Evolutionary conservation across 2,888 invertebrate genomes (phyloP).

Genomic region (Protonemura montana): DNA sequence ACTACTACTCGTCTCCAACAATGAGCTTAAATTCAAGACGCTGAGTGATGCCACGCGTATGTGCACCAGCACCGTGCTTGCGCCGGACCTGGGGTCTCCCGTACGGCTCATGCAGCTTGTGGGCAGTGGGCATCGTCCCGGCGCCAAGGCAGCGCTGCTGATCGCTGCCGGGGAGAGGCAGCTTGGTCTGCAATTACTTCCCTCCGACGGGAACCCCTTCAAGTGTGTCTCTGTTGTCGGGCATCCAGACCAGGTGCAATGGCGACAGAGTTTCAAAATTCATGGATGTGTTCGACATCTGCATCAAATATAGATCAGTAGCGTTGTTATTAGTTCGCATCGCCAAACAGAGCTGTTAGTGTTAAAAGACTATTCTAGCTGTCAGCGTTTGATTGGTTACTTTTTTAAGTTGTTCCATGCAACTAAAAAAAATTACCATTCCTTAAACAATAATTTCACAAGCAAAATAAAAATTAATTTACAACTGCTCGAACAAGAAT

Average conservation of each 20-base stretch:
- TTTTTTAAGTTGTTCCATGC: too few relatives aligned
- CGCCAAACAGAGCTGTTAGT: too few relatives aligned
- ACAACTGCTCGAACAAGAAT: too few relatives aligned
- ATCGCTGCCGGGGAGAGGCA: conserved; percentile 70
- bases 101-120: conserved; percentile 61
- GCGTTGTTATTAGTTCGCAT: too few relatives aligned
- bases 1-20: conserved; percentile 68
- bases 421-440: too few relatives aligned
- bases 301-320: too few relatives aligned
- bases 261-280: too few relatives aligned
- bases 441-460: too few relatives aligned
- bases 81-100: conserved; percentile 73
- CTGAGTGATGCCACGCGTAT: conserved; percentile 69
- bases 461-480: too few relatives aligned
- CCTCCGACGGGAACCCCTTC: conserved; percentile 79
- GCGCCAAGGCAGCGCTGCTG: conserved; percentile 53
- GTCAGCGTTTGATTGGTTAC: neutral
- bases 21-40: conserved; percentile 71
- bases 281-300: too few relatives aligned
- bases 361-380: too few relatives aligned
- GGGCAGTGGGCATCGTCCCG: neutral
- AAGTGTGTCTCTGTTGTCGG: conserved; percentile 69
- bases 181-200: conserved; percentile 73
- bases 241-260: conserved; percentile 70
- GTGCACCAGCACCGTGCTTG: conserved; percentile 71